Evolutionary conservation across 2,888 invertebrate genomes (phyloP).

Genomic region (Drosophila aldrichi): DNA sequence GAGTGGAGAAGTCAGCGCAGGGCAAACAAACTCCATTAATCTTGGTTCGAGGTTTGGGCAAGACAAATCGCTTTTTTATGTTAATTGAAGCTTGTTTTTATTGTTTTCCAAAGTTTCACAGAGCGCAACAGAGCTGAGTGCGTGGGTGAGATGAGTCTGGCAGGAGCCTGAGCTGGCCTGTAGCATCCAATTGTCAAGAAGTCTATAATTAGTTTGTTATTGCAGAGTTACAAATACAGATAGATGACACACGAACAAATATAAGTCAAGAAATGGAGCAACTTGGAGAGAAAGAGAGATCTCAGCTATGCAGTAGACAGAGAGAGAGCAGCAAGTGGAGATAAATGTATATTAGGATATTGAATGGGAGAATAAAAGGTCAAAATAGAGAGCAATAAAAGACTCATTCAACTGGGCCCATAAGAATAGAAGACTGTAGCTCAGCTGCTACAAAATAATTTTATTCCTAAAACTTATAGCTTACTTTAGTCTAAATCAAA

Average conservation of each 20-base stretch:
- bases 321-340: not conserved
- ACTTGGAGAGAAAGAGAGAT: too few species aligned
- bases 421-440: too few species aligned
- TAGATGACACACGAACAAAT: not conserved
- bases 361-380: too few species aligned
- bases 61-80: constrained; percentile 83
- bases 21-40: constrained; percentile 53
- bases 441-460: too few species aligned
- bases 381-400: too few species aligned
- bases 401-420: too few species aligned
- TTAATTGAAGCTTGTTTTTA: constrained; percentile 80
- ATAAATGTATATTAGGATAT: too few species aligned
- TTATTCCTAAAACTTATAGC: too few species aligned
- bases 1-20: constrained; percentile 6
- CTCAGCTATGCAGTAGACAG: too few species aligned
- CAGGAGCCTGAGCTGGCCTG: not conserved
- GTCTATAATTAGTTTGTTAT: constrained; percentile 1
- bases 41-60: constrained; percentile 50
- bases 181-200: not conserved
- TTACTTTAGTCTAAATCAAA: not conserved
- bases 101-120: constrained; percentile 44
- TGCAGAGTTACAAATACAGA: not conserved
- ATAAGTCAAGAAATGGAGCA: not conserved
- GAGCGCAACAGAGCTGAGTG: not conserved
- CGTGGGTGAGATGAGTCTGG: not conserved